Base-by-base conservation (phyloP, 1,140 invertebrate genomes). In the Odontomachus brunneus region DNA sequence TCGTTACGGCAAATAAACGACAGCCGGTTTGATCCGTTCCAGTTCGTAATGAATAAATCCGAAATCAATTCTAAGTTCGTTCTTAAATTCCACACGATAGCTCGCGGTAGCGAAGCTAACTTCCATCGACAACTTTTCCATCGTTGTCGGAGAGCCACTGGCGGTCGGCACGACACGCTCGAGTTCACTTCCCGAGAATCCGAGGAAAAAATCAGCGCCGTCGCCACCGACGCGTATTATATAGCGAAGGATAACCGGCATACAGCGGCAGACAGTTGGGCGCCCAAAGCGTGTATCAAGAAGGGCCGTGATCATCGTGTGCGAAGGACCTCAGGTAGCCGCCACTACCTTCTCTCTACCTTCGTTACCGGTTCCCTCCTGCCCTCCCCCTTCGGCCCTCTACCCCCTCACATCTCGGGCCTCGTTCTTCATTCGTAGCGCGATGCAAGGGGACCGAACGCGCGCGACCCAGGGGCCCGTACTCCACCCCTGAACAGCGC, bases 191-290 rank as follows among this genome's bases (percentile, higher is more conserved):
- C 57, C 38, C 26, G 22, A n/a, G 85, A 22, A 75, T 72, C 14
- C 14, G 17, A 38, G 67, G 74, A 86, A 57, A 80, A 75, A 81
- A 80, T 88, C 82, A 15, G 48, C 11, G 74, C 53, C 63, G 22
- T 44, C 24, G 59, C 86, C 83, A 71, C 87, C 85, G 86, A 87
- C 85, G 83, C 86, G 71, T 73, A 74, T 55, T 48, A 15, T 71
- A 80, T 33, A 71, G 22, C 55, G 22, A 48, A 76, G 49, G 29
- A 15, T 38, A 63, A 24, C 44, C 82, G 60, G 73, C 59, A 44
- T 38, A 55, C 62, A 84, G 74, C 83, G 83, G 84, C 83, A 88
- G 87, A 88, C 87, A 83, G 87, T 88, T 88, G 87, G 87, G 86
- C 87, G 87, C 87, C 87, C 86, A 51, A 78, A 75, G 55, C 67